Conservation (phyloP, 2,888 invertebrate species). For the Apodemia mormo region DNA sequence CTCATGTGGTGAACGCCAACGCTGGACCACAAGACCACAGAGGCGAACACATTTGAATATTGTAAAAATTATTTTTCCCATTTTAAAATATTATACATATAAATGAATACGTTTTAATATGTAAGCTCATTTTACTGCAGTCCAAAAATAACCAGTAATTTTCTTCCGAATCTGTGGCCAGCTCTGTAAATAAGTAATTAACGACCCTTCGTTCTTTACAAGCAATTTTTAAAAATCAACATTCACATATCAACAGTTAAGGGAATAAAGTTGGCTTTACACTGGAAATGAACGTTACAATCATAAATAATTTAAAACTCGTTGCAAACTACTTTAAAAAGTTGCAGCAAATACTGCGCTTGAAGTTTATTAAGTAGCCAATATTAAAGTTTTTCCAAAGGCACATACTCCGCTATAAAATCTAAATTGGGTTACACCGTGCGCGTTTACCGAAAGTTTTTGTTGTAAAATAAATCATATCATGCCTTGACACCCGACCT, state of each 20-base stretch:
- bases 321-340: conserved; percentile 28
- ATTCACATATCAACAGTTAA: conserved; percentile 27
- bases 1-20: no score
- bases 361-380: conserved; percentile 28
- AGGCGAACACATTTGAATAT: no score
- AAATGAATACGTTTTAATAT: background rate
- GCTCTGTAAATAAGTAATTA: conserved; percentile 11
- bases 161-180: background rate
- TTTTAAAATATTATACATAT: background rate
- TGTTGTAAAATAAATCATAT: conserved; percentile 20
- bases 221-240: conserved; percentile 27
- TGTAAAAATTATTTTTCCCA: background rate
- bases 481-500: conserved; percentile 25
- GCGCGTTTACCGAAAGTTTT: conserved; percentile 15
- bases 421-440: conserved; percentile 1
- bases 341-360: conserved; percentile 29
- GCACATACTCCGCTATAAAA: conserved; percentile 13
- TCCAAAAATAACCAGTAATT: background rate
- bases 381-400: conserved; percentile 18
- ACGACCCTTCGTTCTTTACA: conserved; percentile 26
- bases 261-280: conserved; percentile 32
- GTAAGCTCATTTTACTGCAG: background rate
- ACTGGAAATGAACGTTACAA: conserved; percentile 27
- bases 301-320: conserved; percentile 37
- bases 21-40: no score